Conservation (phyloP, 1,140 invertebrate genomes). For the Helicoverpa zea region DNA sequence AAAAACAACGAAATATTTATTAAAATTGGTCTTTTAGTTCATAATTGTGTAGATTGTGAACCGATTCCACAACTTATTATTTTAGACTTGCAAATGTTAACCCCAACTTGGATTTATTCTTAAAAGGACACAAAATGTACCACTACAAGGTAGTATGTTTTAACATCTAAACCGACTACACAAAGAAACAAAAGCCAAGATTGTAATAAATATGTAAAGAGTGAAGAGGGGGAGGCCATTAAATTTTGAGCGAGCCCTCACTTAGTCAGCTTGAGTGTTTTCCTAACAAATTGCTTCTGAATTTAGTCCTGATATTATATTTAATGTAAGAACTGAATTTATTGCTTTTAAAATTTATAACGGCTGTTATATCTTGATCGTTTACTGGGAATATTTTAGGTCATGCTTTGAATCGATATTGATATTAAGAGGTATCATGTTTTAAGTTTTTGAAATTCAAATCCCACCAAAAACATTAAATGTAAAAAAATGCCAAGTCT, state of each 20-base stretch:
- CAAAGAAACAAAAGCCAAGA: neutral
- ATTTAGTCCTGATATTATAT: slow-evolving; percentile 38
- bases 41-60: too few relatives aligned
- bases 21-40: too few relatives aligned
- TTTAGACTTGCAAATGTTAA: too few relatives aligned
- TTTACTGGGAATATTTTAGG: neutral
- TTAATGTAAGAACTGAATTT: slow-evolving; percentile 27
- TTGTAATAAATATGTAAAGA: slow-evolving; percentile 41
- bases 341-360: slow-evolving; percentile 28
- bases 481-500: too few relatives aligned
- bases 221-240: slow-evolving; percentile 7
- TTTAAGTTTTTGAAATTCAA: neutral
- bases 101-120: too few relatives aligned
- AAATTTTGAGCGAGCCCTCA: slow-evolving; percentile 25
- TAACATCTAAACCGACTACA: neutral
- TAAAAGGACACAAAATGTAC: too few relatives aligned
- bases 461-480: too few relatives aligned
- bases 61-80: too few relatives aligned
- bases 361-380: slow-evolving; percentile 9
- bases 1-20: too few relatives aligned
- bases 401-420: neutral
- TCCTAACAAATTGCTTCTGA: slow-evolving; percentile 43
- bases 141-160: neutral
- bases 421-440: neutral
- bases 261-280: slow-evolving; percentile 30